Evolutionary conservation across 2,888 invertebrate genomes (phyloP).

Genomic region (Spicauda simplicius): DNA sequence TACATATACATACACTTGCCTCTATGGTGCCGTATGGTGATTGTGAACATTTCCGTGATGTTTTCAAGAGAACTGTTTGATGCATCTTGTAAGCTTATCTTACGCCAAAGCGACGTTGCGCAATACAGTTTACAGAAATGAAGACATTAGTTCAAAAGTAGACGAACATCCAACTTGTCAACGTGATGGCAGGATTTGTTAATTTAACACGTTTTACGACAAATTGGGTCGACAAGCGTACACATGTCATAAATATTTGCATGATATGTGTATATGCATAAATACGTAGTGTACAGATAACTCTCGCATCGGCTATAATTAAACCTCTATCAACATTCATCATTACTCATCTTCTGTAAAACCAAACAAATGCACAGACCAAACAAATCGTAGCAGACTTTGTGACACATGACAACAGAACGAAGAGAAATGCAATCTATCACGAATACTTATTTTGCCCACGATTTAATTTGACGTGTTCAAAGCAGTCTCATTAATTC

Average conservation of each 20-base stretch:
- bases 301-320: too few species aligned
- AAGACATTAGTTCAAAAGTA: background rate
- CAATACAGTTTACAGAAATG: constrained; percentile 4
- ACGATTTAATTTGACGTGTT: background rate
- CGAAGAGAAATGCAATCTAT: too few species aligned
- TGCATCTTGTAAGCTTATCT: background rate
- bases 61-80: constrained; percentile 9
- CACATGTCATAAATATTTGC: too few species aligned
- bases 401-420: too few species aligned
- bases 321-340: too few species aligned
- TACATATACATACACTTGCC: background rate
- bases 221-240: too few species aligned
- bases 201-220: background rate
- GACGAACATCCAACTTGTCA: background rate
- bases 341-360: too few species aligned
- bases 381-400: too few species aligned
- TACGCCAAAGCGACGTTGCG: background rate
- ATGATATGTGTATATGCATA: too few species aligned
- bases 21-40: background rate
- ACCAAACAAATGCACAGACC: too few species aligned
- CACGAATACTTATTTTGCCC: constrained; percentile 1
- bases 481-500: background rate
- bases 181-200: background rate
- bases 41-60: constrained; percentile 1
- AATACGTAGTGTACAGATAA: too few species aligned